Percentiles rank a stretch among this genome's conserved stretches.
Conservation (phyloP, 2,888 invertebrate species). For the Spodoptera littoralis region DNA sequence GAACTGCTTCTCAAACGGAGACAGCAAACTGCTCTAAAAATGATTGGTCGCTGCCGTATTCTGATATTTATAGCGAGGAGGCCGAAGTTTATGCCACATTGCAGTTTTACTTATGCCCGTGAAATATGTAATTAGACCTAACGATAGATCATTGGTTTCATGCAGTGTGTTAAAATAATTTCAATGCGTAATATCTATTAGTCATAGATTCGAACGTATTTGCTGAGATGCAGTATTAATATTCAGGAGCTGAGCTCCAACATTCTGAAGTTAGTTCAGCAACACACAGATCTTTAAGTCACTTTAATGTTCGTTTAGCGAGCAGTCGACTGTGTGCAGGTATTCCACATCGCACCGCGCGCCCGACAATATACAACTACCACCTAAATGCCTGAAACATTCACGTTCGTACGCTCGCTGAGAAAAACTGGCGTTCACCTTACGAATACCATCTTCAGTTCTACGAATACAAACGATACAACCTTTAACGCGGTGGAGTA, state of each 20-base stretch:
- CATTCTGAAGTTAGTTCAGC: slow-evolving; percentile 6
- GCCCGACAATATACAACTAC: slow-evolving; percentile 63
- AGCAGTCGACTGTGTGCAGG: slow-evolving; percentile 29
- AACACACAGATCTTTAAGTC: slow-evolving; percentile 14
- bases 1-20: slow-evolving; percentile 46
- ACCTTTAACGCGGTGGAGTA: slow-evolving; percentile 28
- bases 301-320: slow-evolving; percentile 11
- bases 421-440: slow-evolving; percentile 64
- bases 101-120: slow-evolving; percentile 21
- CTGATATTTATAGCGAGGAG: slow-evolving; percentile 44
- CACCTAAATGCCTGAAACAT: slow-evolving; percentile 64
- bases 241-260: slow-evolving; percentile 3
- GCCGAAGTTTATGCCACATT: slow-evolving; percentile 25
- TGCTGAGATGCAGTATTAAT: background rate
- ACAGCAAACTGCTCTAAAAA: slow-evolving; percentile 47
- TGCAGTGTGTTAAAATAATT: too few species aligned
- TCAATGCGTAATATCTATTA: too few species aligned
- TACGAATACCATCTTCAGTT: slow-evolving; percentile 53
- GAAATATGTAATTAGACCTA: slow-evolving; percentile 42
- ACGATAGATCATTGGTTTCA: too few species aligned
- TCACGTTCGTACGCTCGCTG: slow-evolving; percentile 53
- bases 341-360: slow-evolving; percentile 47
- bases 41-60: slow-evolving; percentile 46
- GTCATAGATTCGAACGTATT: too few species aligned
- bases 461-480: slow-evolving; percentile 19